Evolutionary conservation across 1,140 invertebrate genomes (phyloP), one percentile per base, ranked within the genome.

Genomic region (Drosophila melanica): DNA sequence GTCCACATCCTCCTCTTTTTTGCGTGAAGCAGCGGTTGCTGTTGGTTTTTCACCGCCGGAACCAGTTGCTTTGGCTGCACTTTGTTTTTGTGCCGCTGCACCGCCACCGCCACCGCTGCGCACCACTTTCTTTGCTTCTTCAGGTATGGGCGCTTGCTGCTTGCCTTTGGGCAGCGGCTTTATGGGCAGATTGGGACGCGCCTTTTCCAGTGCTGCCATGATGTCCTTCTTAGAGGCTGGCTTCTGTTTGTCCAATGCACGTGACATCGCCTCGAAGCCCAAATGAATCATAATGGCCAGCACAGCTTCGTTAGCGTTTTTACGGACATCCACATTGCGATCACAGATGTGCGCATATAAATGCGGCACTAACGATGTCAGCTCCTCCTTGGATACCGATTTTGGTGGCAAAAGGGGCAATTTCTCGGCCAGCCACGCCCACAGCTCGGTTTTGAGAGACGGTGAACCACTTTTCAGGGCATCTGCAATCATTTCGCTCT

Each of bases 261-360:
- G 95, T 4, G 94, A 92, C 95, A 98, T 97, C 1, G 93, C 74
- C 44, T 98, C 97, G 81, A 96, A 98, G 6, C 97, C 97, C 1
- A 98, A 92, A 92, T 98, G 98, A 64, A 98, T 95, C 98, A 99
- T 99, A 73, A 98, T 95, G 7, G 97, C 97, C 23, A 98, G 91
- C 18, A 98, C 94, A 48, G 96, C 96, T 86, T 99, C 98, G 66
- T 96, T 95, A 12, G 97, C 96, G 87, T 96, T 97, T 90, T 97
- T 98, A 12, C 98, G 93, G 1, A 99, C 97, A 81, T 98, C 98
- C 0, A 95, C 95, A 92, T 96, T 97, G 42, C 98, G 94, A 93
- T 99, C 98, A 90, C 98, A 98, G 33, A 99, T 91, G 91, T 97
- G 97, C 39, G 94, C 93, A 92, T 95, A 97, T n/a, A 99, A 92